Conservation (phyloP, 2,888 invertebrate species). For the Oegoconia quadripuncta region DNA sequence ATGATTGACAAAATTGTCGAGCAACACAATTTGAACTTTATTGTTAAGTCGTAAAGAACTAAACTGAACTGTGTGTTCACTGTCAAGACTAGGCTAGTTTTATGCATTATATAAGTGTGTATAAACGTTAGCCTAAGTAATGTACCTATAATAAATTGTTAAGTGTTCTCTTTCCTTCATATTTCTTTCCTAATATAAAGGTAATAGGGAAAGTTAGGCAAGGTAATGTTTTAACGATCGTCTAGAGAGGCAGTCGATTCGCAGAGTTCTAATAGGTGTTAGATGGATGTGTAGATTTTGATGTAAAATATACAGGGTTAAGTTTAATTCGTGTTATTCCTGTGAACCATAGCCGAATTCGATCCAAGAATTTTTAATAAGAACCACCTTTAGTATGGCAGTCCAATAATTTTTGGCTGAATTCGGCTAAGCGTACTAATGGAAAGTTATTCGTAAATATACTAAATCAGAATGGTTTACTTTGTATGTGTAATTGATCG, state of each 20-base stretch:
- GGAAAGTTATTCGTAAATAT: neutral
- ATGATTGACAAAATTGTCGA: too few relatives aligned
- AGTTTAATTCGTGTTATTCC: neutral
- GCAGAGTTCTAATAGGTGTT: too few relatives aligned
- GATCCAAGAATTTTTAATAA: too few relatives aligned
- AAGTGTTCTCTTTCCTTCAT: conserved; percentile 60
- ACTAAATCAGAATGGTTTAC: too few relatives aligned
- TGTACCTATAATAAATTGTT: too few relatives aligned
- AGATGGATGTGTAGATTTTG: conserved; percentile 9
- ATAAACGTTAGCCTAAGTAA: conserved; percentile 51
- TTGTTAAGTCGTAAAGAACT: conserved; percentile 5
- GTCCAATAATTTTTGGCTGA: too few relatives aligned
- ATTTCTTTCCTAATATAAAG: conserved; percentile 58
- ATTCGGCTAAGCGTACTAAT: too few relatives aligned
- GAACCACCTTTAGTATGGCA: too few relatives aligned
- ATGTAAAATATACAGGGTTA: conserved; percentile 4
- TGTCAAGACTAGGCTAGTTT: conserved; percentile 55
- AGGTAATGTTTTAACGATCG: conserved; percentile 19
- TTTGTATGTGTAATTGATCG: too few relatives aligned
- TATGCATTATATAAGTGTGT: conserved; percentile 60
- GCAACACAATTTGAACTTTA: neutral
- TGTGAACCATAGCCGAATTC: neutral
- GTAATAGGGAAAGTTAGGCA: conserved; percentile 39
- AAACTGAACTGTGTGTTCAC: conserved; percentile 28
- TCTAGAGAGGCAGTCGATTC: neutral